Evolutionary conservation across 2,888 invertebrate genomes (phyloP).

Genomic region (Synanthedon tipuliformis): DNA sequence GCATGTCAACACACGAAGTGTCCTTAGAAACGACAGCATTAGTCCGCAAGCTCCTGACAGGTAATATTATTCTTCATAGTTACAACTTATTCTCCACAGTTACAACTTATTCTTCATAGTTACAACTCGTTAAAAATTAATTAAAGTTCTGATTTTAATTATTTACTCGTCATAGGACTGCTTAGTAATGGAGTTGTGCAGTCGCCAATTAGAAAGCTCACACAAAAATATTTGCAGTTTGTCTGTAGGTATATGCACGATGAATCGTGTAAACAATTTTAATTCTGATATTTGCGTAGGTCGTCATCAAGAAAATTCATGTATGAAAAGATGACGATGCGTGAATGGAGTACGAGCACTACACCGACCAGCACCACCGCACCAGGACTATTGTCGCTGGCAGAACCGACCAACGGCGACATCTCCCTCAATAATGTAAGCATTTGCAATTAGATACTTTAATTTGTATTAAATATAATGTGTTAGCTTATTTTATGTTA

Average conservation of each 20-base stretch:
- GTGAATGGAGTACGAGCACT: conserved; percentile 56
- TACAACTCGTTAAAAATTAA: too few species aligned
- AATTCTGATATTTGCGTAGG: conserved; percentile 22
- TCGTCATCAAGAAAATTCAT: conserved; percentile 67
- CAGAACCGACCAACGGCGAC: conserved; percentile 43
- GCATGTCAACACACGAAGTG: conserved; percentile 73
- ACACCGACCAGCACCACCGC: conserved; percentile 45
- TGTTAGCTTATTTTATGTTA: too few species aligned
- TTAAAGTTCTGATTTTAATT: too few species aligned
- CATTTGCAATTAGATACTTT: too few species aligned
- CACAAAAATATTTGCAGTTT: too few species aligned
- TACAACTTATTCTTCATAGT: too few species aligned
- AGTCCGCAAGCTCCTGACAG: conserved; percentile 63
- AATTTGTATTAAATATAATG: too few species aligned
- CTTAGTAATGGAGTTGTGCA: too few species aligned
- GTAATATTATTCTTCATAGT: conserved; percentile 13
- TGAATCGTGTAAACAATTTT: background rate
- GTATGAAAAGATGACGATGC: conserved; percentile 66
- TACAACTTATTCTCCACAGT: too few species aligned
- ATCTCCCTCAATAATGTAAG: conserved; percentile 8
- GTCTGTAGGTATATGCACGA: too few species aligned
- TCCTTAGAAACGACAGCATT: conserved; percentile 50
- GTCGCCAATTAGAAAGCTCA: too few species aligned
- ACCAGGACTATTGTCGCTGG: conserved; percentile 60
- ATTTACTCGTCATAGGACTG: too few species aligned